Percentiles rank a stretch among this genome's conserved stretches.
These are phyloP conservation scores for Cyanoliseus patagonus DNA, from an alignment of 2,113 vertebrate species.

Conservation along the genomic window DNA sequence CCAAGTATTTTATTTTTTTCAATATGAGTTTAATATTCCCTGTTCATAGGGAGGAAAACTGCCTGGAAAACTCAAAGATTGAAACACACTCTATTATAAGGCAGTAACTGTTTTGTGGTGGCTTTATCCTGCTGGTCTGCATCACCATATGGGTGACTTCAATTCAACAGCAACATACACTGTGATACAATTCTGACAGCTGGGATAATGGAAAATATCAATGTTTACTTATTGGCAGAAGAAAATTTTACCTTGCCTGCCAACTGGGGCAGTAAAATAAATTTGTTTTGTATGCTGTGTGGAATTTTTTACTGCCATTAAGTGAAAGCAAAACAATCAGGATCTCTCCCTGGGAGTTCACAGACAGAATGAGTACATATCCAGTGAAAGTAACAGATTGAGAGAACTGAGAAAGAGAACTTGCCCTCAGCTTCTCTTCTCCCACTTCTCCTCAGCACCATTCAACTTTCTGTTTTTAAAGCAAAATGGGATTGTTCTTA, in stretches of 20 bases:
- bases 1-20: background rate
- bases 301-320: constrained; percentile 42
- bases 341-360: constrained; percentile 9
- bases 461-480: background rate
- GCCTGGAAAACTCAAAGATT: background rate
- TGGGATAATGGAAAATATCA: constrained; percentile 52
- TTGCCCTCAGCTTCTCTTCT: background rate
- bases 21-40: background rate
- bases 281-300: constrained; percentile 14
- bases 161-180: constrained; percentile 18
- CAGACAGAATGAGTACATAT: background rate
- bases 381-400: background rate
- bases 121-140: background rate
- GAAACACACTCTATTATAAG: background rate
- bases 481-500: background rate
- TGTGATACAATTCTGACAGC: constrained; percentile 26
- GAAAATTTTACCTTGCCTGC: constrained; percentile 51
- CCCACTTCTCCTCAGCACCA: background rate
- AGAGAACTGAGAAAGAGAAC: background rate
- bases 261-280: constrained; percentile 48
- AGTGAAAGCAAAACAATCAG: constrained; percentile 37
- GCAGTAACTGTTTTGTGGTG: background rate
- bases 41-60: background rate
- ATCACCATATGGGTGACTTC: constrained; percentile 53
- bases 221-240: constrained; percentile 46